Evolutionary conservation across 2,888 invertebrate genomes (phyloP), one percentile per base, ranked within the genome.

Genomic region (Creontiades dilutus): DNA sequence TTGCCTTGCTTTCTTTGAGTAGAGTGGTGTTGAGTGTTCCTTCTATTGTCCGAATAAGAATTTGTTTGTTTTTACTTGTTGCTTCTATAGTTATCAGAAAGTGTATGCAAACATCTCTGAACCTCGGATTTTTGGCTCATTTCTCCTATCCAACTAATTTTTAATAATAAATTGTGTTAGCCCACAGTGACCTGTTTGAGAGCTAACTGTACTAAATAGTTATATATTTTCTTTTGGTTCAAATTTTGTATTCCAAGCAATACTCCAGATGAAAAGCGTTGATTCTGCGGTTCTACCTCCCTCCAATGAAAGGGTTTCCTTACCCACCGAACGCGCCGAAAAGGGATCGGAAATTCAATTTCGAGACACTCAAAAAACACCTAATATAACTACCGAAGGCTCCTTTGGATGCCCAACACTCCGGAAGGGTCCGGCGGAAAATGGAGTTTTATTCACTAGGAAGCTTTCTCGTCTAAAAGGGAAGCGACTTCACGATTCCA

Each of bases 261-360:
- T 37, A 37, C 37, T 16, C 52, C 52, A 2, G 52, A 52, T 52
- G 52, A 52, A 52, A 52, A 11, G 52, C 5, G 11, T 52, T 52
- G 52, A 52, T 52, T 52, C 1, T 16, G 52, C 11, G 52, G 52
- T 52, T 52, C 52, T 2, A 52, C 52, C 52, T 52, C 52, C 1
- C 5, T 12, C 52, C 16, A 14, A 52, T 16, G 52, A 11, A 11
- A 52, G 11, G 13, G 52, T 16, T 52, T 16, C 16, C 52, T 14
- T 7, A 52, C 52, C 16, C 68, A 9, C 19, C 23, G 12, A 68
- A 68, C 12, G 23, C 19, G 7, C 19, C 23, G 5, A 19, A 23
- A 68, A 68, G 23, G 68, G 68, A 68, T 68, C 27, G 68, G 27
- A 68, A 68, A 68, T 68, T 68, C 68, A 68, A 68, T 68, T 68